Percentiles rank a stretch among this genome's conserved stretches.
phyloP scores from a whole-genome alignment of 2,888 invertebrate species.

The Anthophora plumipes region DNA sequence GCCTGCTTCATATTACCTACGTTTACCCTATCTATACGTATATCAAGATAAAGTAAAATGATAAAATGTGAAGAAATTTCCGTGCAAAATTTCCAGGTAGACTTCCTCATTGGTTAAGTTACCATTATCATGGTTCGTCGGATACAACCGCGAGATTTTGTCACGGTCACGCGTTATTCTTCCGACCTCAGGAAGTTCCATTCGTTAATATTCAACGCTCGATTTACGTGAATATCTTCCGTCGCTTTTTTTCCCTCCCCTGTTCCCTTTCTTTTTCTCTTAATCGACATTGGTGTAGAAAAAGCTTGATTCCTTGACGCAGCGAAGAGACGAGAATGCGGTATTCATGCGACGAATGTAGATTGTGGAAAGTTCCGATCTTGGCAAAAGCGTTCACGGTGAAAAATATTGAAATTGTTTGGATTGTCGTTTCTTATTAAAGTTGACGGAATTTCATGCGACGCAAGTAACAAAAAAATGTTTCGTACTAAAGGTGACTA shows the following conservation, averaged over 20 bases:
- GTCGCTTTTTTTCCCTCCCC: background rate
- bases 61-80: slow-evolving; percentile 15
- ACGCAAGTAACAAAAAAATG: too few relatives aligned
- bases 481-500: too few relatives aligned
- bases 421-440: background rate
- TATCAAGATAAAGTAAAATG: too few relatives aligned
- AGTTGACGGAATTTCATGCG: background rate
- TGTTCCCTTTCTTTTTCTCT: background rate
- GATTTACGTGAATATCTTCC: slow-evolving; percentile 37
- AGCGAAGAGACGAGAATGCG: background rate
- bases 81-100: slow-evolving; percentile 10
- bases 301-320: background rate
- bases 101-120: slow-evolving; percentile 36
- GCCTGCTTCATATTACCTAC: too few relatives aligned
- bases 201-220: slow-evolving; percentile 53
- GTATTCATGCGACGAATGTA: background rate
- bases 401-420: background rate
- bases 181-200: slow-evolving; percentile 40
- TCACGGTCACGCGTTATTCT: slow-evolving; percentile 35
- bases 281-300: background rate
- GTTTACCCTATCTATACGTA: too few relatives aligned
- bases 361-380: background rate
- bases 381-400: background rate
- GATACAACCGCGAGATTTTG: slow-evolving; percentile 13
- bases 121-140: slow-evolving; percentile 10